Evolutionary conservation across 2,113 vertebrate genomes (phyloP).

Genomic region (Mastomys coucha): DNA sequence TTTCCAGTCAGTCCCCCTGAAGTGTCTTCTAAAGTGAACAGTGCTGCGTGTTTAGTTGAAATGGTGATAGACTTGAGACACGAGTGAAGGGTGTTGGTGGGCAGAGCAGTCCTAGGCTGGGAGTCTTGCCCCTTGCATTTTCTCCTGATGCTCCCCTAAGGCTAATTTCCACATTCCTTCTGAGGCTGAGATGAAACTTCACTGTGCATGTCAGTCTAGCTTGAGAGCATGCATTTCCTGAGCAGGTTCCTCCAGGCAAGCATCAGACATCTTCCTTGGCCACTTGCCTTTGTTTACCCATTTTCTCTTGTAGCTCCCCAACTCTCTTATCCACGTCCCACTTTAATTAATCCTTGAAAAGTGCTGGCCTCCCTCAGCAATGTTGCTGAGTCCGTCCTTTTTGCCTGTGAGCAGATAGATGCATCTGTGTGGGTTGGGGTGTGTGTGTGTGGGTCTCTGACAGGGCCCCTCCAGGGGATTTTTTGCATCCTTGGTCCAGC

Average conservation of each 20-base stretch:
- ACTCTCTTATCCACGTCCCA: conserved; percentile 31
- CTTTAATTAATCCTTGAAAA: conserved; percentile 76
- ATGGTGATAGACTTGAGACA: background rate
- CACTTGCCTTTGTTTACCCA: conserved; percentile 30
- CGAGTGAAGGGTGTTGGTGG: rapidly evolving
- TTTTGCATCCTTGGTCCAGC: conserved; percentile 60
- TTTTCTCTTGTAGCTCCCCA: conserved; percentile 59
- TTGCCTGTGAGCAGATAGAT: conserved; percentile 42
- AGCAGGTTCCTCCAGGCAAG: background rate
- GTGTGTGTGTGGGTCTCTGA: background rate
- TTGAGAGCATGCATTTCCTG: background rate
- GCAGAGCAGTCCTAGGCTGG: background rate
- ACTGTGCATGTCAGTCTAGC: background rate
- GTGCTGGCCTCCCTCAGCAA: conserved; percentile 58
- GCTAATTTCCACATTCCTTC: background rate
- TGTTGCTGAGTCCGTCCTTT: conserved; percentile 63
- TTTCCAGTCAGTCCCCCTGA: too few relatives aligned
- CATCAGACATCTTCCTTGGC: background rate
- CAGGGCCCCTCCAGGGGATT: conserved; percentile 7
- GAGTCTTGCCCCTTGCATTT: background rate
- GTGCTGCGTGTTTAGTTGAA: background rate
- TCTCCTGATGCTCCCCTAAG: background rate
- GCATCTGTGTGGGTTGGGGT: conserved; percentile 31
- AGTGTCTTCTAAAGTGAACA: background rate
- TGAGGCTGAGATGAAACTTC: background rate